Conservation (phyloP, 1,140 invertebrate species). For the Zeugodacus cucurbitae region DNA sequence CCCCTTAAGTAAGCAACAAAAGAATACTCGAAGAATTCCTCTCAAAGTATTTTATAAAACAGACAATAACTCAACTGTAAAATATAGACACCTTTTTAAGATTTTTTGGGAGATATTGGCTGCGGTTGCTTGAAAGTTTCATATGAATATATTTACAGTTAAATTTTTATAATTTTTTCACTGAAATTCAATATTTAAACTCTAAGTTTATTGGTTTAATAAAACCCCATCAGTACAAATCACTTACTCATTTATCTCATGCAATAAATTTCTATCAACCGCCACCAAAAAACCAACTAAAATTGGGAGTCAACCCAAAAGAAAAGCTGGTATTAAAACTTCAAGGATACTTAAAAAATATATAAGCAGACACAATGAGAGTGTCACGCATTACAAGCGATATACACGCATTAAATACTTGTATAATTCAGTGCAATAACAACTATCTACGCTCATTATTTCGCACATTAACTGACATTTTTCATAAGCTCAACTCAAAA, state of each 20-base stretch:
- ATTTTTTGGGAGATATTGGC: too few species aligned
- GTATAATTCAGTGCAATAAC: not conserved
- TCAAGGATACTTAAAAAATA: not conserved
- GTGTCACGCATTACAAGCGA: not conserved
- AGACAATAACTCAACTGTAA: too few species aligned
- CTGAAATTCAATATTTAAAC: too few species aligned
- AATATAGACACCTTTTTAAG: too few species aligned
- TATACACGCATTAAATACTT: not conserved
- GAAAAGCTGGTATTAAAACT: not conserved
- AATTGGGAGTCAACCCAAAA: not conserved
- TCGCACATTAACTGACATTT: not conserved
- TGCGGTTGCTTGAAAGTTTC: too few species aligned
- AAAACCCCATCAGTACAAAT: too few species aligned
- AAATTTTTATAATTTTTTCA: too few species aligned
- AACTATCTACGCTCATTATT: not conserved
- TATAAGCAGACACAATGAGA: not conserved
- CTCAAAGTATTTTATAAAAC: too few species aligned
- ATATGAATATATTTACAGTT: too few species aligned
- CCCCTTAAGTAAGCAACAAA: not conserved
- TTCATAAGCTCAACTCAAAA: constrained; percentile 7
- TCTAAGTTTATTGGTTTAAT: too few species aligned
- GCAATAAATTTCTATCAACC: not conserved
- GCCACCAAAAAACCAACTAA: not conserved
- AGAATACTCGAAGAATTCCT: too few species aligned
- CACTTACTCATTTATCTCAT: too few species aligned